phyloP scores from a whole-genome alignment of 2,113 vertebrate genomes.

The Hyaena hyaena region DNA sequence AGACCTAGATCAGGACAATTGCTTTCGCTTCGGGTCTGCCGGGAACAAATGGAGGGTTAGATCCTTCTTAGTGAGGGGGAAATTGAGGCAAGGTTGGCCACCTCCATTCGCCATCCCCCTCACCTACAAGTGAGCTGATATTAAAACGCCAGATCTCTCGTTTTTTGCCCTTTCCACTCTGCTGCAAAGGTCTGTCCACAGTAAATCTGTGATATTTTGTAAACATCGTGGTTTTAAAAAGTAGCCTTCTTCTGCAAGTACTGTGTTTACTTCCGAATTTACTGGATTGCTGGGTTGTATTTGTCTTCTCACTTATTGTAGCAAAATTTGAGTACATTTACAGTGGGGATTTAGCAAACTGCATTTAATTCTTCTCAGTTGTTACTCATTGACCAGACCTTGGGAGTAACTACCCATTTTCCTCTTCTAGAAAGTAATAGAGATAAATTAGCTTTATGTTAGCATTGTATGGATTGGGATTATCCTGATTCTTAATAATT shows the following conservation, averaged over 20 bases:
- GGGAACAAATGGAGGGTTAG: not conserved
- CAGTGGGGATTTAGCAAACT: slow-evolving; percentile 4
- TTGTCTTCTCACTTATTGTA: not conserved
- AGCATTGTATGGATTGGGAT: not conserved
- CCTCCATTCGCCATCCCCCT: not conserved
- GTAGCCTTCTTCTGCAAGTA: not conserved
- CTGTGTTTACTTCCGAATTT: not conserved
- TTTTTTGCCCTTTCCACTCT: not conserved
- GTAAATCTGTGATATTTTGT: not conserved
- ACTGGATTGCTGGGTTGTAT: not conserved
- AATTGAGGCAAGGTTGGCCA: not conserved
- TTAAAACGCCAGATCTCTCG: not conserved
- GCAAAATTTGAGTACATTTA: not conserved
- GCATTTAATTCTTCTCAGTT: not conserved
- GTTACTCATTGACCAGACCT: not conserved
- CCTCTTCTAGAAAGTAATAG: not conserved
- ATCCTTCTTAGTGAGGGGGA: not conserved
- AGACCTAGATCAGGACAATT: not conserved
- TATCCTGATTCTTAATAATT: not conserved
- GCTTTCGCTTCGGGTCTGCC: not conserved
- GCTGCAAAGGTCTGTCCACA: slow-evolving; percentile 1
- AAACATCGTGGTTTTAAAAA: not conserved
- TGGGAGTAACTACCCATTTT: not conserved
- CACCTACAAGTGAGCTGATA: not conserved
- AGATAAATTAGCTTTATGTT: slow-evolving; percentile 10